Percentiles rank a stretch among this genome's conserved stretches.
phyloP scores from a whole-genome alignment of 1,140 invertebrate species.

The Pseudomyrmex concolor region DNA sequence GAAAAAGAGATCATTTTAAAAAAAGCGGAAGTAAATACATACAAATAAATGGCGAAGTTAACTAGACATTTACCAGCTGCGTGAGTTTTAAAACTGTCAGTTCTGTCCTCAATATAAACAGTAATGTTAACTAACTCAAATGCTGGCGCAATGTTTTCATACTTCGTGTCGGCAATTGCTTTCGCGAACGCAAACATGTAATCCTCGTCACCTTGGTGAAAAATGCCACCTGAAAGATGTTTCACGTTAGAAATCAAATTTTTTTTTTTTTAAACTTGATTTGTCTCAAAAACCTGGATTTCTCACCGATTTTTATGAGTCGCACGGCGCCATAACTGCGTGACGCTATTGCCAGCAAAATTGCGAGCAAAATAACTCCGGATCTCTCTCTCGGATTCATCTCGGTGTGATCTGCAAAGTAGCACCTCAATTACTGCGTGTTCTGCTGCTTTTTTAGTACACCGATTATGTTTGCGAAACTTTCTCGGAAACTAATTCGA shows the following conservation, averaged over 20 bases:
- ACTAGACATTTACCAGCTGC: conserved; percentile 61
- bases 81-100: conserved; percentile 79
- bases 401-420: no score
- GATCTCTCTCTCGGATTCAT: no score
- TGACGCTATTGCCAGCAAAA: no score
- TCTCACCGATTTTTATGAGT: no score
- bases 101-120: conserved; percentile 73
- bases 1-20: conserved; percentile 2
- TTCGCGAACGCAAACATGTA: conserved; percentile 71
- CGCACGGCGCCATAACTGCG: no score
- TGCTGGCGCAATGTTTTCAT: conserved; percentile 74
- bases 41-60: neutral
- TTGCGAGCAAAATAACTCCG: no score
- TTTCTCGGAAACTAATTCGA: no score
- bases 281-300: no score
- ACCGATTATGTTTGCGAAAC: no score
- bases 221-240: conserved; percentile 76
- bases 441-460: no score
- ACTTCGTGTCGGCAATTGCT: conserved; percentile 72
- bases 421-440: no score
- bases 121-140: conserved; percentile 71
- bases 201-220: conserved; percentile 76
- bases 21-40: conserved; percentile 1
- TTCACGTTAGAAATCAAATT: neutral
- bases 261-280: no score